Evolutionary conservation across 2,113 vertebrate species (phyloP).

Genomic region (Vidua chalybeata): DNA sequence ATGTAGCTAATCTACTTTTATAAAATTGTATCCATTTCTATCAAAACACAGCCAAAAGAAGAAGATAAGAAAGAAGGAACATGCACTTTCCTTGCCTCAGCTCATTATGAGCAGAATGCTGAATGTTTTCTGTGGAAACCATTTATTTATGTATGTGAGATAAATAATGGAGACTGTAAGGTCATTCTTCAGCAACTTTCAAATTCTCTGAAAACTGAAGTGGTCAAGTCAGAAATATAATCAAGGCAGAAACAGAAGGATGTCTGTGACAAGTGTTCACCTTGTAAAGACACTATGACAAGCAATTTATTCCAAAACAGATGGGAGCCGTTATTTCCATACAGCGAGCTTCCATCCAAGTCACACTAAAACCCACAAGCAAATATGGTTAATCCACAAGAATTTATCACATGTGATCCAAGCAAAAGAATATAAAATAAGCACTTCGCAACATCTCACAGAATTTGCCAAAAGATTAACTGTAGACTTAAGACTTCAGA

Average conservation of each 20-base stretch:
- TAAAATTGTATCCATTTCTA: background rate
- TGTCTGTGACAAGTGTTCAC: conserved; percentile 61
- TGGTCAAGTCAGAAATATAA: conserved; percentile 58
- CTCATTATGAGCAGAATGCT: background rate
- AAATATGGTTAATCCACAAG: conserved; percentile 45
- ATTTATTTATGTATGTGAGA: conserved; percentile 8
- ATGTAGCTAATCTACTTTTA: background rate
- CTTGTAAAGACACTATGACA: conserved; percentile 58
- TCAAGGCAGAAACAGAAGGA: conserved; percentile 65
- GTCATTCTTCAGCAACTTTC: conserved; percentile 45
- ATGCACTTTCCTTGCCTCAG: background rate
- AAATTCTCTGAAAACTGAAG: conserved; percentile 37
- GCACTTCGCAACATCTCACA: background rate
- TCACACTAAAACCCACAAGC: background rate
- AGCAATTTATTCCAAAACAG: conserved; percentile 71
- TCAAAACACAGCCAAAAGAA: background rate
- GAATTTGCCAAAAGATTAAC: conserved; percentile 47
- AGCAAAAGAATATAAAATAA: conserved; percentile 46
- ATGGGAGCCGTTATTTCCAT: conserved; percentile 63
- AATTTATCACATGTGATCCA: conserved; percentile 45
- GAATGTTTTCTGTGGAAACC: conserved; percentile 6
- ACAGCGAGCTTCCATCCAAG: conserved; percentile 63
- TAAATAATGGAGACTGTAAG: conserved; percentile 35
- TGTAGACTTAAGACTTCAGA: conserved; percentile 27
- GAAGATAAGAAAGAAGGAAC: background rate